phyloP scores from a whole-genome alignment of 1,140 invertebrate species.

The Philotrypesis tridentata region DNA sequence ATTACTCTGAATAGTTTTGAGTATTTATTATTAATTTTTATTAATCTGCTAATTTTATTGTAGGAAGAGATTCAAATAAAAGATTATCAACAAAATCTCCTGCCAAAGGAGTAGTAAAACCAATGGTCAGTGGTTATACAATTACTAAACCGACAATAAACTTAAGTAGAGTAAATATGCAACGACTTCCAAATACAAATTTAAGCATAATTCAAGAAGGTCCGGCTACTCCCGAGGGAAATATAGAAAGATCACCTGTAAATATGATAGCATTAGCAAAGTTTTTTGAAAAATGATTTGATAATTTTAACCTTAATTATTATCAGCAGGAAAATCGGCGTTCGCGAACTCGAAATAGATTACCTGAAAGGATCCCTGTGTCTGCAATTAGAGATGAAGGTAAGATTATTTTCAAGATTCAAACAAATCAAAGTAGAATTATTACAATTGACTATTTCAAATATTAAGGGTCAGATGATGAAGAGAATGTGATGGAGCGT shows the following conservation, averaged over 20 bases:
- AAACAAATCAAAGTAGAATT: constrained; percentile 9
- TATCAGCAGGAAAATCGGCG: constrained; percentile 54
- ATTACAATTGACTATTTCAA: constrained; percentile 2
- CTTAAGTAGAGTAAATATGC: constrained; percentile 69
- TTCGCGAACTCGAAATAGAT: constrained; percentile 42
- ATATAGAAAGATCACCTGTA: constrained; percentile 42
- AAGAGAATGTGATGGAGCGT: constrained; percentile 44
- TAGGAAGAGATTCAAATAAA: constrained; percentile 57
- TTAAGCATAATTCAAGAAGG: constrained; percentile 66
- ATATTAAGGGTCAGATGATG: constrained; percentile 42
- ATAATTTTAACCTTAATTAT: neutral
- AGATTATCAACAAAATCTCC: constrained; percentile 65
- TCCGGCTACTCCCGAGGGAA: constrained; percentile 50
- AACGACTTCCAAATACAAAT: constrained; percentile 60
- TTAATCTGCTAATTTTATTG: constrained; percentile 29
- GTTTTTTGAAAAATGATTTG: neutral
- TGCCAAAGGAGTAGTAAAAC: constrained; percentile 68
- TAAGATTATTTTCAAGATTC: constrained; percentile 47
- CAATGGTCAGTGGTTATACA: constrained; percentile 70
- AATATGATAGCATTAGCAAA: neutral
- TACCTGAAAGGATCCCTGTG: constrained; percentile 60
- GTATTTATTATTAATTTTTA: constrained; percentile 1
- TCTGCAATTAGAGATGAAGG: constrained; percentile 56
- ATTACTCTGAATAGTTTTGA: neutral
- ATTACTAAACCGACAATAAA: constrained; percentile 72